A percentile compares a stretch with the other conserved stretches of the same genome.
These are phyloP conservation scores for Sphenodon punctatus DNA, from an alignment of 2,797 vertebrate genomes.

Conservation along the genomic window DNA sequence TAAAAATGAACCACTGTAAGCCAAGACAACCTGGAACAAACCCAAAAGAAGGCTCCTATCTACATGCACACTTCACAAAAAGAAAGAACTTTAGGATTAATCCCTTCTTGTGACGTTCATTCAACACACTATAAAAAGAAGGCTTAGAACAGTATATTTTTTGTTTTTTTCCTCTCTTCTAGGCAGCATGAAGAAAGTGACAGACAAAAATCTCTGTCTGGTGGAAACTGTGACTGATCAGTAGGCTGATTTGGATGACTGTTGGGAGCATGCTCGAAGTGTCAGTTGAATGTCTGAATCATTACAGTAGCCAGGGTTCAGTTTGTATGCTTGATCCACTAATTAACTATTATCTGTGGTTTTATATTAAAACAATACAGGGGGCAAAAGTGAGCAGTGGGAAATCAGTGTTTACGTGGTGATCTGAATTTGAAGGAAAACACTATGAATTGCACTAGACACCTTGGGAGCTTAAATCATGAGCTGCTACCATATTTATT, in stretches of 20 bases:
- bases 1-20: not conserved
- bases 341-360: not conserved
- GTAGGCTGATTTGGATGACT: constrained; percentile 19
- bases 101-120: not conserved
- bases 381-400: not conserved
- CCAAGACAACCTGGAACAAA: not conserved
- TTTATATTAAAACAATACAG: not conserved
- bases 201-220: constrained; percentile 52
- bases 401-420: not conserved
- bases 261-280: constrained; percentile 22
- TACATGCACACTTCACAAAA: not conserved
- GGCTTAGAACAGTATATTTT: constrained; percentile 1
- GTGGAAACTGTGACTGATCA: constrained; percentile 50
- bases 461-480: no score
- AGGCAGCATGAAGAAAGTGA: constrained; percentile 45
- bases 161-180: not conserved
- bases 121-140: not conserved
- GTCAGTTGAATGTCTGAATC: constrained; percentile 26
- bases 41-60: not conserved
- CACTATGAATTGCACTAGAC: no score
- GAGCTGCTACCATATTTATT: no score
- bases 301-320: constrained; percentile 6
- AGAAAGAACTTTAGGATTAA: not conserved
- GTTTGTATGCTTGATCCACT: fast-evolving
- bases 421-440: no score